Evolutionary conservation across 2,113 vertebrate genomes (phyloP).

Genomic region (Cepphus grylle): DNA sequence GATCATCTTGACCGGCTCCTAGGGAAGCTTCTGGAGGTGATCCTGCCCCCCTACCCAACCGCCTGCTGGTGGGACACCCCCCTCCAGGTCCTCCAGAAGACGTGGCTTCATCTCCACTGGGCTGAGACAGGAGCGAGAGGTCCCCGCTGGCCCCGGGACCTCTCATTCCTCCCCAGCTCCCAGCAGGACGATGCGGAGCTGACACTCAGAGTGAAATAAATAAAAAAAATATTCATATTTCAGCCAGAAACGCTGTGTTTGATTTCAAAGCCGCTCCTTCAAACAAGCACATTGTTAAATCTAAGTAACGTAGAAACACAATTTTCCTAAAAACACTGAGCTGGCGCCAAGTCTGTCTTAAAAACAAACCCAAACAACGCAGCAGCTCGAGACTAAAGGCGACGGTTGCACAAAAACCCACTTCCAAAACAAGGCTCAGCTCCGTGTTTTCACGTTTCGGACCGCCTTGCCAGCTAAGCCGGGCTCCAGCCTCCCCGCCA

Average conservation of each 20-base stretch:
- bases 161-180: not conserved
- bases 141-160: fast-evolving
- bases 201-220: not conserved
- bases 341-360: not conserved
- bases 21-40: not conserved
- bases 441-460: not conserved
- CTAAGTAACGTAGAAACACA: not conserved
- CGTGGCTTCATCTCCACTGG: not conserved
- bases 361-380: not conserved
- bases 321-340: not conserved
- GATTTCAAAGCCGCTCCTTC: not conserved
- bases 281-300: not conserved
- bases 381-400: not conserved
- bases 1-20: not conserved
- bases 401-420: not conserved
- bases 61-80: too few relatives aligned
- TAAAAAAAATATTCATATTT: not conserved
- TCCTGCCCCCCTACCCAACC: not conserved
- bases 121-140: not conserved
- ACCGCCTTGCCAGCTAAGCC: not conserved
- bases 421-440: not conserved
- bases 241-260: not conserved
- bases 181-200: not conserved
- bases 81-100: not conserved
- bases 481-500: not conserved